phyloP scores from a whole-genome alignment of 1,140 invertebrate species.

The Rhyacophila brunnea region DNA sequence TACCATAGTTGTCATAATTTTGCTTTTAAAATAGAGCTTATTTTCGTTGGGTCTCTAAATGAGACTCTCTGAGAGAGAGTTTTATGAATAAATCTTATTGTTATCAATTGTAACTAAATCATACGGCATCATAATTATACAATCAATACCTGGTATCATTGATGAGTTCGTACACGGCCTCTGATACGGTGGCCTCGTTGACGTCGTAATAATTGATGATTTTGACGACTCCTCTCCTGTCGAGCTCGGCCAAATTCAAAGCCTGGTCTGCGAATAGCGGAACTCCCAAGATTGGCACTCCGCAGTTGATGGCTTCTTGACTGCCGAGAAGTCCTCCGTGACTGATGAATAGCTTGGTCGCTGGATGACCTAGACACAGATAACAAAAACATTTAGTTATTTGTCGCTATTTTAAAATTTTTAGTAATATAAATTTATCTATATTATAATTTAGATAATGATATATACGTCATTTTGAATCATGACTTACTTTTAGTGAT shows the following conservation, averaged over 20 bases:
- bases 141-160: constrained; percentile 43
- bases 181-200: constrained; percentile 41
- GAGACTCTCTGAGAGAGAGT: too few relatives aligned
- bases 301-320: constrained; percentile 57
- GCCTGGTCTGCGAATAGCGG: constrained; percentile 66
- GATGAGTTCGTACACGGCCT: constrained; percentile 44
- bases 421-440: too few relatives aligned
- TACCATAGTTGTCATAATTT: too few relatives aligned
- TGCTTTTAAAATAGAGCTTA: too few relatives aligned
- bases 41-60: too few relatives aligned
- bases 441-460: too few relatives aligned
- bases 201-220: constrained; percentile 42
- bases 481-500: too few relatives aligned
- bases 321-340: constrained; percentile 61
- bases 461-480: too few relatives aligned
- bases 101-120: neutral
- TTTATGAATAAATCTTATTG: too few relatives aligned
- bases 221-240: constrained; percentile 44
- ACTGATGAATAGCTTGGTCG: constrained; percentile 56
- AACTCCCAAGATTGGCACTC: constrained; percentile 55
- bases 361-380: constrained; percentile 55
- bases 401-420: too few relatives aligned
- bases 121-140: neutral
- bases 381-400: too few relatives aligned
- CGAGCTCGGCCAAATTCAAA: constrained; percentile 48